phyloP scores from a whole-genome alignment of 2,113 vertebrate species.

The Sturnira hondurensis region DNA sequence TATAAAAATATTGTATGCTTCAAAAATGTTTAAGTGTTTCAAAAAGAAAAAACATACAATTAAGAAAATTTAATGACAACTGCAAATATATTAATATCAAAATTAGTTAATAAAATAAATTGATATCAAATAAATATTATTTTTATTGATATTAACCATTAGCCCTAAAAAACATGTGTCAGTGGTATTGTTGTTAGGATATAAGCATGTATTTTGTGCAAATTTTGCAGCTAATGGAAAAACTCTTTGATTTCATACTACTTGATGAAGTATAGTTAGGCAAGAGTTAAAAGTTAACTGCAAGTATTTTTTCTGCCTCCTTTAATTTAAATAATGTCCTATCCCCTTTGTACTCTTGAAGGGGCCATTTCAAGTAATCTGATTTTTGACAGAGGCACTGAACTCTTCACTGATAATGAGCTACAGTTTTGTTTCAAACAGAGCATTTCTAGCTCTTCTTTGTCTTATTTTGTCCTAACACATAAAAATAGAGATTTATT shows the following conservation, averaged over 20 bases:
- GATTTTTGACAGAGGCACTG: conserved; percentile 30
- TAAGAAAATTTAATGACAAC: background rate
- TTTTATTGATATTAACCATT: background rate
- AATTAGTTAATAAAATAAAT: background rate
- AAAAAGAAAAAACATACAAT: background rate
- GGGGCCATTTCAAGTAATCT: background rate
- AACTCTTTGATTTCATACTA: background rate
- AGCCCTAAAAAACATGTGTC: background rate
- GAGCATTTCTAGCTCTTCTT: background rate
- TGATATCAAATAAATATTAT: background rate
- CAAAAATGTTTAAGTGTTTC: background rate
- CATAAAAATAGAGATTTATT: background rate
- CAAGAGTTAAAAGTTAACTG: conserved; percentile 11
- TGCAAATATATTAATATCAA: background rate
- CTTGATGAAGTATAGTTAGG: background rate
- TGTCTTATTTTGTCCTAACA: background rate
- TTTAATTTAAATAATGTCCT: conserved; percentile 1
- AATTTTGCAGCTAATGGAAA: background rate
- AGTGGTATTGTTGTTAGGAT: background rate
- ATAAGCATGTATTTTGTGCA: background rate
- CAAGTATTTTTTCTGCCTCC: background rate
- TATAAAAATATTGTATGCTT: background rate
- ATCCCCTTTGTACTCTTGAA: background rate
- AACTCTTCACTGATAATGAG: conserved; percentile 49
- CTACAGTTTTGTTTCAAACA: conserved; percentile 20